phyloP scores from a whole-genome alignment of 2,888 invertebrate genomes.

The Cheilosia variabilis region DNA sequence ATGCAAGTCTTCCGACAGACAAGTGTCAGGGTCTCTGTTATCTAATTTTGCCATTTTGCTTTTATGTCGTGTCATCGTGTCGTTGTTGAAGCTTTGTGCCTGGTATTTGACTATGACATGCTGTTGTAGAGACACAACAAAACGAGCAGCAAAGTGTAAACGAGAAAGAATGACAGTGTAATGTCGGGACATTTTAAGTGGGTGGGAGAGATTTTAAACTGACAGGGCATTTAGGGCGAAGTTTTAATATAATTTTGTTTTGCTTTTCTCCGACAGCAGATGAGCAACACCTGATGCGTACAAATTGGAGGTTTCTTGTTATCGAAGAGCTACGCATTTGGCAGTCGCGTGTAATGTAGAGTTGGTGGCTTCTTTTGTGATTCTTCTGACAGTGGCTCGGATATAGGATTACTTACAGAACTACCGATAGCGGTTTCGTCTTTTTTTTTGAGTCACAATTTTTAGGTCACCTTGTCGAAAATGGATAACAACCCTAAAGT shows the following conservation, averaged over 20 bases:
- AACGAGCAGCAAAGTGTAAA: conserved; percentile 18
- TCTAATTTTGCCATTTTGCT: conserved; percentile 69
- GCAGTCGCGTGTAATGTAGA: too few relatives aligned
- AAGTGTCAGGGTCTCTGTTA: conserved; percentile 70
- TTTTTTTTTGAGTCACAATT: too few relatives aligned
- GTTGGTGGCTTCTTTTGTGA: too few relatives aligned
- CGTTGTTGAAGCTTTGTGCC: conserved; percentile 56
- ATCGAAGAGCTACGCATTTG: too few relatives aligned
- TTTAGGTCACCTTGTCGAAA: too few relatives aligned
- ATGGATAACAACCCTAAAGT: too few relatives aligned
- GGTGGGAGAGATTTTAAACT: neutral
- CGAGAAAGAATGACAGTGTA: conserved; percentile 43
- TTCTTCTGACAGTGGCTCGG: too few relatives aligned
- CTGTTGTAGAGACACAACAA: conserved; percentile 41
- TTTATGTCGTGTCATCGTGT: conserved; percentile 70
- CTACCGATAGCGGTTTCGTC: too few relatives aligned
- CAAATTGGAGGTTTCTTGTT: too few relatives aligned
- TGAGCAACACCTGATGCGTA: too few relatives aligned
- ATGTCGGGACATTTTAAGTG: neutral
- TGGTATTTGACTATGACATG: conserved; percentile 68
- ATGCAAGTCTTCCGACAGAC: conserved; percentile 69
- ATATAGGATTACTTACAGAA: too few relatives aligned
- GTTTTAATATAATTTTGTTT: neutral
- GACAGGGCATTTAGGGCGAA: conserved; percentile 12
- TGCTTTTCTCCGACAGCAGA: neutral